Conservation (phyloP, 1,140 invertebrate species). For the Euura saliciscinereae region DNA sequence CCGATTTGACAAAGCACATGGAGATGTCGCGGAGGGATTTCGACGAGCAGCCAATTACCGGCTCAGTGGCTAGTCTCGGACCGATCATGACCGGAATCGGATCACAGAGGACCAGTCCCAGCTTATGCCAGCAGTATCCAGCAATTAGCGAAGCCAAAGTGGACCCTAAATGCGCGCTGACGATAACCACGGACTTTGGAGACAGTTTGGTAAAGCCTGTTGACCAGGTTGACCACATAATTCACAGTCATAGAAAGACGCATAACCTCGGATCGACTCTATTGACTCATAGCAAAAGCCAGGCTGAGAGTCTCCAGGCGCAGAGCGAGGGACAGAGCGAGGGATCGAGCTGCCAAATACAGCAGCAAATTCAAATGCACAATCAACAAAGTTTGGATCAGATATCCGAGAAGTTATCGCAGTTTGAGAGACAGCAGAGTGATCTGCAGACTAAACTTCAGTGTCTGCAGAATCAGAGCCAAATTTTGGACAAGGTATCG, state of each 20-base stretch:
- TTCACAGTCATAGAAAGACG: constrained; percentile 55
- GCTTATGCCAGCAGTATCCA: constrained; percentile 51
- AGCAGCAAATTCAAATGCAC: constrained; percentile 41
- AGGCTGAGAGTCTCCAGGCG: constrained; percentile 41
- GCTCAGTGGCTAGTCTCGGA: constrained; percentile 52
- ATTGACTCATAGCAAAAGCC: constrained; percentile 48
- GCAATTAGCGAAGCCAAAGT: constrained; percentile 51
- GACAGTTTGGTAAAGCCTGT: constrained; percentile 41
- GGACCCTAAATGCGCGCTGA: constrained; percentile 48
- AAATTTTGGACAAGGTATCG: constrained; percentile 55
- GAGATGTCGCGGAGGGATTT: constrained; percentile 55
- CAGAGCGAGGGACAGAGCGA: constrained; percentile 37
- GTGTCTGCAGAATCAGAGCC: constrained; percentile 56
- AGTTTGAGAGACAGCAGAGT: constrained; percentile 55
- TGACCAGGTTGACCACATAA: constrained; percentile 55
- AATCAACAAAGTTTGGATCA: constrained; percentile 55
- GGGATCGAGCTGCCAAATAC: constrained; percentile 31
- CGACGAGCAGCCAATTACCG: constrained; percentile 53
- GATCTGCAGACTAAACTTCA: constrained; percentile 55
- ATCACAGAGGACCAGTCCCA: constrained; percentile 52
- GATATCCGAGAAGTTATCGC: constrained; percentile 53
- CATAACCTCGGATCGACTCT: constrained; percentile 39
- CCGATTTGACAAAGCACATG: constrained; percentile 56
- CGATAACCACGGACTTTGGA: constrained; percentile 50
- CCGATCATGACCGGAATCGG: constrained; percentile 33